phyloP scores from a whole-genome alignment of 2,113 vertebrate species.

The Cyanoliseus patagonus region DNA sequence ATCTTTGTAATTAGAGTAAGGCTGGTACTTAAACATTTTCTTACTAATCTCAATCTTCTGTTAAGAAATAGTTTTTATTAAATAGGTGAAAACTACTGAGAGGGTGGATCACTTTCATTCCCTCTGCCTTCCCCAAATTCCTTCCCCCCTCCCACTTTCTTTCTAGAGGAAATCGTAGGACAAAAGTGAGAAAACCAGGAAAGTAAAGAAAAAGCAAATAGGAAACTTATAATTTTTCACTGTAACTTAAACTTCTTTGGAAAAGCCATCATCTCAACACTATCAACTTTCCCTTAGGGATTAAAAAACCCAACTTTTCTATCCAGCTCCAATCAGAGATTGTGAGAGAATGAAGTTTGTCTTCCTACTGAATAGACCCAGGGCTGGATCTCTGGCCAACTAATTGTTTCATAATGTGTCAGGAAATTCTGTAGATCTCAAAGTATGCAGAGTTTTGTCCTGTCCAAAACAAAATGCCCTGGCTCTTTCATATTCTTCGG shows the following conservation, averaged over 20 bases:
- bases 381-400: not conserved
- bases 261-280: slow-evolving; percentile 2
- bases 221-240: not conserved
- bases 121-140: not conserved
- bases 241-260: not conserved
- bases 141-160: not conserved
- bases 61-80: not conserved
- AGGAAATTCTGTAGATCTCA: slow-evolving; percentile 42
- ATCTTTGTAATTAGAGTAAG: not conserved
- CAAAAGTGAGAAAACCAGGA: not conserved
- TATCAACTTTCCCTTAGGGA: not conserved
- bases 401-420: slow-evolving; percentile 25
- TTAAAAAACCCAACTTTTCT: not conserved
- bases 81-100: not conserved
- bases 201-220: not conserved
- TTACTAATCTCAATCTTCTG: not conserved
- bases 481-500: not conserved
- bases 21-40: not conserved
- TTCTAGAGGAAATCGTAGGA: not conserved
- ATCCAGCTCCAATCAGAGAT: not conserved
- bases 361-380: not conserved
- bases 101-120: not conserved
- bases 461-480: not conserved
- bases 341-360: not conserved
- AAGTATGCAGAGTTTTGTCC: not conserved